These are phyloP conservation scores for Sternotherus odoratus DNA, from an alignment of 2,797 vertebrate species.

Conservation along the genomic window DNA sequence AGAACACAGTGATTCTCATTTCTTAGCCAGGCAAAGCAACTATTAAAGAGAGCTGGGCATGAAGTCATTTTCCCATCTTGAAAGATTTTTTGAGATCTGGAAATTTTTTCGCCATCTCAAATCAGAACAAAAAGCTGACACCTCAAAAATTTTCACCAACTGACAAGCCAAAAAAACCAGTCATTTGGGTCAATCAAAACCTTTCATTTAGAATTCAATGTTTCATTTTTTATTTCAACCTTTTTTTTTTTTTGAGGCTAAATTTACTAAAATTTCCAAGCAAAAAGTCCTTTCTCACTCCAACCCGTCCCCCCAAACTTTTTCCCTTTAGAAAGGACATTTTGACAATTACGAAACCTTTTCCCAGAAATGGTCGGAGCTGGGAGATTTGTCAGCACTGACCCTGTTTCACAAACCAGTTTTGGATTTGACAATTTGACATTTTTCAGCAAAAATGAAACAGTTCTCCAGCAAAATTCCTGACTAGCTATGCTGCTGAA, in stretches of 20 bases:
- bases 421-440: too few relatives aligned
- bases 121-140: not conserved
- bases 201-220: not conserved
- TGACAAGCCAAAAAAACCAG: not conserved
- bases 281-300: not conserved
- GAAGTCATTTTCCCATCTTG: not conserved
- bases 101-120: not conserved
- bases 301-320: not conserved
- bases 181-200: not conserved
- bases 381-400: too few relatives aligned
- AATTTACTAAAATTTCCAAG: not conserved
- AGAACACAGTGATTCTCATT: not conserved
- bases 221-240: not conserved
- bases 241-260: not conserved
- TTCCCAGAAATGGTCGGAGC: too few relatives aligned
- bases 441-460: too few relatives aligned
- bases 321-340: not conserved
- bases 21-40: not conserved
- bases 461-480: too few relatives aligned
- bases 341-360: too few relatives aligned
- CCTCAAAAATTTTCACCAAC: not conserved
- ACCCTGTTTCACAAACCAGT: too few relatives aligned
- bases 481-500: too few relatives aligned
- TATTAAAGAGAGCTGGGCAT: not conserved
- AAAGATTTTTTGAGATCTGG: not conserved